Evolutionary conservation across 2,888 invertebrate species (phyloP), one percentile per base, ranked within the genome.

Genomic region (Caenorhabditis sp.): DNA sequence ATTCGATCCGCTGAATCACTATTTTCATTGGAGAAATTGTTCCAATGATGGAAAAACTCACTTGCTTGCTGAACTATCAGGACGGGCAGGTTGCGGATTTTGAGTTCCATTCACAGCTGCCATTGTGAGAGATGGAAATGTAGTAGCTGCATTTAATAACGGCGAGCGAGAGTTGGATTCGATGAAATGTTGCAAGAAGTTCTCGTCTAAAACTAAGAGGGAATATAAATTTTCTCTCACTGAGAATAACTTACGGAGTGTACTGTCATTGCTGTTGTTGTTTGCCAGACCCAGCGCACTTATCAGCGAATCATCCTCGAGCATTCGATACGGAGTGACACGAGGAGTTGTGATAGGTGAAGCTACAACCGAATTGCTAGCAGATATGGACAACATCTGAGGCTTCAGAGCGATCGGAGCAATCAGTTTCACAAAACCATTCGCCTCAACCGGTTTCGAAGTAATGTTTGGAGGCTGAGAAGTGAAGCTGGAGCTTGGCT

Each of bases 371-470:
- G 86, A 86, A 66, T 58, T 85, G 51, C 79, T 68, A 16, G 76
- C 86, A 8, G 88, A 87, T 56, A 89, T 47, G 47, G 77, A 41
- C 22, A 68, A 41, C 26, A 77, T 77, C n/a, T 35, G 54, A 14
- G 90, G 89, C 38, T 89, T 86, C 47, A 90, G 77, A 7, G 90
- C 81, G 10, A 87, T 85, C 1, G 90, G 90, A 3, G 88, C 87
- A 16, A 88, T 79, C 6, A 86, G 69, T 49, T 73, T 72, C 19
- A 61, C 44, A 38, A 51, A 41, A 3, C 47, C 47, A 47, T 38
- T 38, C 6, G 69, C 63, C 6, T 64, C 76, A 4, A 76, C 76
- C 54, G 77, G 77, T 38, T 74, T 82, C 4, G 72, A 63, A 5
- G 75, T 61, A 19, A 63, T 56, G 12, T 74, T 77, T n/a, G 63